Evolutionary conservation across 2,888 invertebrate species (phyloP), one percentile per base, ranked within the genome.

Genomic region (Morpho deidamia): DNA sequence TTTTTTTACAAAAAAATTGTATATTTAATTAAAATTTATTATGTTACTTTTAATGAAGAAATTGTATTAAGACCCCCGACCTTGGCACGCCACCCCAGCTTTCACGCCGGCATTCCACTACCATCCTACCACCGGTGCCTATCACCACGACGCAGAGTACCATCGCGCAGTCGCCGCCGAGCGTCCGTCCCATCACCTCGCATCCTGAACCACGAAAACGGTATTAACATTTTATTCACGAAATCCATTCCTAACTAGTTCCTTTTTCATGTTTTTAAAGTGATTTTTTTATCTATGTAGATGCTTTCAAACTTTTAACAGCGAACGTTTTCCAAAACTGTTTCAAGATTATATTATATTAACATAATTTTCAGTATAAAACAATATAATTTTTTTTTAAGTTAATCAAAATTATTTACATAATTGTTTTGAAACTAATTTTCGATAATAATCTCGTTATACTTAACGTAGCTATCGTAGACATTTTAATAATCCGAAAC

Each of bases 61-160:
- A 48, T 48, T 48, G 10, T 39, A 40, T n/a, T 38, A 35, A 42
- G 49, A 41, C 41, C 46, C 54, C 51, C 51, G 57, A 54, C 55
- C 55, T 55, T 55, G 55, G 53, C 58, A 53, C 49, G 49, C 44
- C 42, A 43, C 44, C 48, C 43, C 48, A 43, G 58, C 58, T 58
- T 58, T 58, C 58, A 53, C 58, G 52, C 35, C 32, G 33, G 35
- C 49, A 51, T 57, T 54, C 57, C 54, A 35, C 34, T 48, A 33
- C 48, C 33, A 48, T 40, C 47, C 11, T 14, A 32, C 47, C 39
- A 40, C 44, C 32, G 32, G 11, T 34, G 11, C 34, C 23, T 39
- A 48, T 11, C 47, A 37, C 11, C 40, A 32, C 11, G 33, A 2
- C 32, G 35, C 42, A 8, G 11, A 23, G 41, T 38, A 48, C 7